Percentiles rank a stretch among this genome's conserved stretches.
Evolutionary conservation across 2,888 invertebrate species (phyloP).

Genomic region (Xylota segnis): DNA sequence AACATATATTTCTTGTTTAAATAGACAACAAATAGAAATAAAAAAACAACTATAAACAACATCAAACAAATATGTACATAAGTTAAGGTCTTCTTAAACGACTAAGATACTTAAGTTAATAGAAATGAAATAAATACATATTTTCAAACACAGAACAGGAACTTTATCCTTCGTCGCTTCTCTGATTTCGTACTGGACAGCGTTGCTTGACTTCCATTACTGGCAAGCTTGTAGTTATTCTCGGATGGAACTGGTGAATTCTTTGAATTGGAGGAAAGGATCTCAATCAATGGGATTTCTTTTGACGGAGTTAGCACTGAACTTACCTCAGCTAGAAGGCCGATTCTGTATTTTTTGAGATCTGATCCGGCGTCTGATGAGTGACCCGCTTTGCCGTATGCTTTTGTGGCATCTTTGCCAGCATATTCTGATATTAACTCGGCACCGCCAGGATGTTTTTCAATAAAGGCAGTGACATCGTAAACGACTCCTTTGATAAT

Average conservation of each 20-base stretch:
- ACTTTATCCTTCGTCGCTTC: conserved; percentile 67
- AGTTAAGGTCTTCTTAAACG: conserved; percentile 64
- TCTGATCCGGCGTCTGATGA: conserved; percentile 87
- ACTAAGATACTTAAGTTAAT: conserved; percentile 55
- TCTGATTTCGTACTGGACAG: conserved; percentile 67
- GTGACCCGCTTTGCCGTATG: conserved; percentile 89
- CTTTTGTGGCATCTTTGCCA: conserved; percentile 88
- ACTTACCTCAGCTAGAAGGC: conserved; percentile 85
- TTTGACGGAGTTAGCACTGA: not conserved
- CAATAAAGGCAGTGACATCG: conserved; percentile 88
- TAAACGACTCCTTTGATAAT: conserved; percentile 88
- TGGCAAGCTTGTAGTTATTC: conserved; percentile 29
- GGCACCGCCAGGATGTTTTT: conserved; percentile 90
- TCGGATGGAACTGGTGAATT: conserved; percentile 27
- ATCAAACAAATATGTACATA: conserved; percentile 59
- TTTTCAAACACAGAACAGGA: conserved; percentile 77
- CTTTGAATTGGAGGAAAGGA: conserved; percentile 14
- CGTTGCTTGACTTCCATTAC: conserved; percentile 39
- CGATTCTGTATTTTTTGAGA: conserved; percentile 87
- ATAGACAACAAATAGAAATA: conserved; percentile 25
- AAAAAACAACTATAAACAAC: conserved; percentile 34
- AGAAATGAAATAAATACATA: conserved; percentile 63
- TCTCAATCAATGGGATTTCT: not conserved
- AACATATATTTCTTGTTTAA: conserved; percentile 62
- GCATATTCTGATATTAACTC: conserved; percentile 88